Percentiles rank a stretch among this genome's conserved stretches.
phyloP scores from a whole-genome alignment of 2,888 invertebrate species.

The Eristalis pertinax region DNA sequence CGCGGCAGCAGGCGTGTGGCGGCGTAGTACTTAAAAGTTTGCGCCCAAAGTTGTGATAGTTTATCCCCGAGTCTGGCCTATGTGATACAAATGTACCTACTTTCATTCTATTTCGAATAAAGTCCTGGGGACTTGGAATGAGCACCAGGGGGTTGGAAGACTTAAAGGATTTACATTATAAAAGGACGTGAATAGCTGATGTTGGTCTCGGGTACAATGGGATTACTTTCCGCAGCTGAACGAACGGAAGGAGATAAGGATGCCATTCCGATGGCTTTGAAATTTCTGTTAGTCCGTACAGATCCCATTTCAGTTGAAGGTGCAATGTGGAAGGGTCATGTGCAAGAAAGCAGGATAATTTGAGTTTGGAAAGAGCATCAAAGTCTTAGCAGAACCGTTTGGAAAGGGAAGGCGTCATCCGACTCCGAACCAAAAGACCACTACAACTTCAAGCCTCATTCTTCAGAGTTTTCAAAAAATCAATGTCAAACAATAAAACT shows the following conservation, averaged over 20 bases:
- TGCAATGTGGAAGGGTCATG: too few species aligned
- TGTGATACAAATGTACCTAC: not conserved
- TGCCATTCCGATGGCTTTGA: not conserved
- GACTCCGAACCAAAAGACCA: too few species aligned
- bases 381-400: too few species aligned
- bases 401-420: too few species aligned
- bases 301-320: not conserved
- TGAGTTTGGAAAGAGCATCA: too few species aligned
- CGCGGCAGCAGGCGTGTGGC: not conserved
- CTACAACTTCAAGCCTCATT: too few species aligned
- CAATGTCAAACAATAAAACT: constrained; percentile 73
- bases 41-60: not conserved
- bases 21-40: not conserved
- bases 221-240: not conserved
- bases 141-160: not conserved
- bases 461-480: not conserved
- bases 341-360: too few species aligned
- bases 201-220: not conserved
- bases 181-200: not conserved
- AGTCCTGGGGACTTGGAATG: not conserved
- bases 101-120: not conserved
- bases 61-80: not conserved
- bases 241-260: not conserved
- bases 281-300: not conserved
- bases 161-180: not conserved